Conservation (phyloP, 2,888 invertebrate species). For the Allolobophora icterica region DNA sequence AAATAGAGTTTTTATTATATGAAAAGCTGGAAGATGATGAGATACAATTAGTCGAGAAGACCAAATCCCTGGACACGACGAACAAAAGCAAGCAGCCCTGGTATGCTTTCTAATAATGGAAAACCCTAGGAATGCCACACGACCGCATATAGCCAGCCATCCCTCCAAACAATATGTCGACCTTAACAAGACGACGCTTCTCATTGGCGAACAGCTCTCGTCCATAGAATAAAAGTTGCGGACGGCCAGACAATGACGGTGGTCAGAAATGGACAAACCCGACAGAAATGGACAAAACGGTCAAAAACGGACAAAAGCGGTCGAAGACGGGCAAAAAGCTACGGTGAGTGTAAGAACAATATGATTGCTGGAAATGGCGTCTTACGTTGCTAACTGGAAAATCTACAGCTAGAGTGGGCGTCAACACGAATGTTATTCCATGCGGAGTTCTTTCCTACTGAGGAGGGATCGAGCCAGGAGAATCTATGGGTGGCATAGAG, state of each 20-base stretch:
- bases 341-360: background rate
- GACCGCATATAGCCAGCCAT: too few relatives aligned
- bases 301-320: background rate
- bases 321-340: background rate
- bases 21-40: background rate
- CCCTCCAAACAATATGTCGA: background rate
- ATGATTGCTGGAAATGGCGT: background rate
- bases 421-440: background rate
- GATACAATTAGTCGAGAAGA: background rate
- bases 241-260: background rate
- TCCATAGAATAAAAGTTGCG: background rate
- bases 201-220: background rate
- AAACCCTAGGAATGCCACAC: background rate
- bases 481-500: too few relatives aligned
- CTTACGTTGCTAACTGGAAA: background rate
- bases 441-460: background rate
- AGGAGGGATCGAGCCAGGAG: background rate
- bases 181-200: background rate
- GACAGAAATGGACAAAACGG: background rate
- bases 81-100: conserved; percentile 3
- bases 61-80: background rate
- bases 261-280: background rate
- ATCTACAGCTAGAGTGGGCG: background rate
- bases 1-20: background rate
- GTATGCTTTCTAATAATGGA: conserved; percentile 4